Base-by-base conservation (phyloP, 2,888 invertebrate genomes). In the Melipona bicolor region DNA sequence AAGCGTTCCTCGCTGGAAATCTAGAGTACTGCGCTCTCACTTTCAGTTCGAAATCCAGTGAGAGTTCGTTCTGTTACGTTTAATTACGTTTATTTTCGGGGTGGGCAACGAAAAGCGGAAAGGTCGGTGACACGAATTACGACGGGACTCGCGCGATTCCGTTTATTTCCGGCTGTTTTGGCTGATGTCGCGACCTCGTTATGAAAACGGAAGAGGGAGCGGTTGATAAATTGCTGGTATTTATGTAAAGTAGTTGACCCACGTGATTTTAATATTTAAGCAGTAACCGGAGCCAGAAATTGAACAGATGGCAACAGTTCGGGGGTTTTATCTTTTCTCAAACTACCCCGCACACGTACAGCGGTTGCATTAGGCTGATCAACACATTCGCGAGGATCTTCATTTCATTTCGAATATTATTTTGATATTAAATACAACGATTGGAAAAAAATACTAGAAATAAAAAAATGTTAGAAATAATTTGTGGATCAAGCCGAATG, bases 1-100 rank as follows among this genome's bases (percentile, higher is more conserved):
- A 84, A 89, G 81, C 52, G 83, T 70, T 56, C 56, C 75, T 75
- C 72, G 21, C 19, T 49, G 27, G n/a, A 32, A 69, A 65, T 72
- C 52, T 21, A 36, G 36, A 36, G 36, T 4, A 27, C 1, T 27
- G 5, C 21, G 27, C 19, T 24, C 36, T 74, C 36, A 9, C 36
- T 9, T 36, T 36, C 36, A 36, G n/a, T 3, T 49, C 3, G 27
- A 17, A 54, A 75, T 49, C 32, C 19, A 3, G 17, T 19, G 21
- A 50, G 36, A n/a, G 21, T 15, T 9, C n/a, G 43, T 21, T 56
- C 24, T 4, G 32, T 32, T 32, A 32, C 50, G 36, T 19, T 62
- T 61, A 24, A 17, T 24, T 71, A 17, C 5, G 36, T 32, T 27
- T 17, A 61, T 27, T 61, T 43, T 43, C 11, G 0, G 36, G 36